A percentile compares a stretch with the other conserved stretches of the same genome.
phyloP scores from a whole-genome alignment of 2,888 invertebrate genomes.

The Acleris laterana region DNA sequence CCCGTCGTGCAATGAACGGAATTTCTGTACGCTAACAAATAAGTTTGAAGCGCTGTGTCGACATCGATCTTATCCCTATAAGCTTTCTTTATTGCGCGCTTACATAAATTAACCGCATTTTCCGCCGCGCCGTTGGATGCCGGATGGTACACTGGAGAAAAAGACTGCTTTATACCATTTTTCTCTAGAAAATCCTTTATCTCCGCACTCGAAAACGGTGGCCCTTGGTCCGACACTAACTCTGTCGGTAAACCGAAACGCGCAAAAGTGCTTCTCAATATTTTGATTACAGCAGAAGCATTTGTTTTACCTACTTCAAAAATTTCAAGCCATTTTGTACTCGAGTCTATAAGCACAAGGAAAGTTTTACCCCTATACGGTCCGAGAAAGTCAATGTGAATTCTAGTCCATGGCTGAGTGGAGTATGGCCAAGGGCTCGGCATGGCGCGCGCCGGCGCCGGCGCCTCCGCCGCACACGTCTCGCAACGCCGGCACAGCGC shows the following conservation, averaged over 20 bases:
- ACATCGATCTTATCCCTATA: not conserved
- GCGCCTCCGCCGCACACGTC: slow-evolving; percentile 11
- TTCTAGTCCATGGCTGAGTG: slow-evolving; percentile 6
- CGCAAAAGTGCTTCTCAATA: slow-evolving; percentile 2
- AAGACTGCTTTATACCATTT: slow-evolving; percentile 23
- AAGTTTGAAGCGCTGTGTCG: slow-evolving; percentile 10
- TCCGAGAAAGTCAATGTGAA: slow-evolving; percentile 23
- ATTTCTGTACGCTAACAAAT: too few species aligned
- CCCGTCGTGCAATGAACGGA: too few species aligned
- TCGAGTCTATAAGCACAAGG: not conserved
- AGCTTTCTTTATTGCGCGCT: slow-evolving; percentile 23
- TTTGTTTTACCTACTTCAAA: too few species aligned
- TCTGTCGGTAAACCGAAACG: slow-evolving; percentile 22
- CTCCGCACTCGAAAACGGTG: slow-evolving; percentile 25
- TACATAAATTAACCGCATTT: slow-evolving; percentile 20
- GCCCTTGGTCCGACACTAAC: slow-evolving; percentile 31
- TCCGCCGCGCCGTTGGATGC: slow-evolving; percentile 27
- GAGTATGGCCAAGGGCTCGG: slow-evolving; percentile 15
- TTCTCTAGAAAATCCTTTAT: slow-evolving; percentile 4
- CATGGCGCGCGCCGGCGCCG: slow-evolving; percentile 1
- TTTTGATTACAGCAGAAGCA: slow-evolving; percentile 2
- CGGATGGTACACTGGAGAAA: slow-evolving; percentile 27
- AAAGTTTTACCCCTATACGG: not conserved
- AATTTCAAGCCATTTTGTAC: too few species aligned
- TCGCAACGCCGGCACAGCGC: slow-evolving; percentile 15